These are phyloP conservation scores for Habrosyne pyritoides DNA, from an alignment of 2,888 invertebrate species.

Conservation along the genomic window DNA sequence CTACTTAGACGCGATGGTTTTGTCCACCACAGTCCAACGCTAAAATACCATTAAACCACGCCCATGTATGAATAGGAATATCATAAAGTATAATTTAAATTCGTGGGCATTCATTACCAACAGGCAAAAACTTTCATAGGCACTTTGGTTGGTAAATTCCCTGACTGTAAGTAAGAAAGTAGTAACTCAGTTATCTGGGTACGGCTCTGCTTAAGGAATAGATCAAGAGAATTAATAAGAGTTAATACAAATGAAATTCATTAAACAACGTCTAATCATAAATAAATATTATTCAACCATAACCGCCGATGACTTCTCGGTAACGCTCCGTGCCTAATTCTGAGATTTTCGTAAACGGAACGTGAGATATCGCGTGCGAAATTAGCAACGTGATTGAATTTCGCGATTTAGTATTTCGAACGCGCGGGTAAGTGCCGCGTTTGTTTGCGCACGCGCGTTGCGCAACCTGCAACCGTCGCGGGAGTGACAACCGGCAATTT, in stretches of 20 bases:
- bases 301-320: conserved; percentile 10
- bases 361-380: conserved; percentile 61
- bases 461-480: conserved; percentile 38
- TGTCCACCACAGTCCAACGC: too few species aligned
- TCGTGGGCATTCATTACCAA: too few species aligned
- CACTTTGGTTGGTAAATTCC: too few species aligned
- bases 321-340: conserved; percentile 33
- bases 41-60: too few species aligned
- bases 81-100: too few species aligned
- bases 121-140: too few species aligned
- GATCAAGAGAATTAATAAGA: too few species aligned
- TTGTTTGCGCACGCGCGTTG: conserved; percentile 51
- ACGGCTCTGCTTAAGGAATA: too few species aligned
- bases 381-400: conserved; percentile 64
- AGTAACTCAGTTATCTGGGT: too few species aligned
- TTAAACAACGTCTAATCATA: neutral
- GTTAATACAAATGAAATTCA: neutral
- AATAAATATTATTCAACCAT: neutral
- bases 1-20: too few species aligned
- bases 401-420: conserved; percentile 55
- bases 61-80: too few species aligned
- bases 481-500: conserved; percentile 56
- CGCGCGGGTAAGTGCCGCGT: conserved; percentile 38
- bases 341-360: conserved; percentile 48
- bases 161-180: too few species aligned